Evolutionary conservation across 2,888 invertebrate genomes (phyloP), one percentile per base, ranked within the genome.

Genomic region (Serrognathus titanus): DNA sequence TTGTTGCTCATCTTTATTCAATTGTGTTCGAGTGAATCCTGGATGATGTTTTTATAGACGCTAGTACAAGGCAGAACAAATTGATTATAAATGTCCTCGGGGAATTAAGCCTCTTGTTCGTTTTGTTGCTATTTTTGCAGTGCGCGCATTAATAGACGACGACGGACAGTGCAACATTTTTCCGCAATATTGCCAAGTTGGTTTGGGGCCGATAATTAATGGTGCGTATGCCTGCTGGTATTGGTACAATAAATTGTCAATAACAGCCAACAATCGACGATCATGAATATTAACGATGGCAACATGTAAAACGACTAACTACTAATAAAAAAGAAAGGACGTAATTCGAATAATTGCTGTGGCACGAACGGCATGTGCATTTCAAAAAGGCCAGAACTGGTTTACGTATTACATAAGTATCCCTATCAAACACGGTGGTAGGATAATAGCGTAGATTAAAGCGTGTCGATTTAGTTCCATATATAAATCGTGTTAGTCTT

Each of bases 381-480:
- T 48, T 48, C 48, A 12, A 48, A 48, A 48, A 48, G 48, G 51
- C 61, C 62, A 69, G 57, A 73, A 73, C 73, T 68, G 69, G 73
- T 73, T 73, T 70, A 61, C 63, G 66, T 60, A 68, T 54, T 54
- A 43, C 48, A 49, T 55, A 55, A 55, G 48, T 63, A 63, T 67
- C 67, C 68, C 68, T 63, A 61, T 64, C 58, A 59, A 51, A 50
- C 51, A 51, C 59, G 60, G 59, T 61, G 65, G 61, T 60, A 57
- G 65, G 55, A 69, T 69, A 69, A 68, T 69, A 61, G 69, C 64
- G 54, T 60, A 69, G 64, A 68, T 71, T 67, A 71, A 58, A 71
- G 69, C 72, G 72, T 72, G 67, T 67, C 71, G 67, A 67, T 68
- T 69, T 69, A 66, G 69, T 64, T 59, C 68, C 70, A 68, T 72